Evolutionary conservation across 2,888 invertebrate genomes (phyloP), one percentile per base, ranked within the genome.

Genomic region (Drosophila quinaria): DNA sequence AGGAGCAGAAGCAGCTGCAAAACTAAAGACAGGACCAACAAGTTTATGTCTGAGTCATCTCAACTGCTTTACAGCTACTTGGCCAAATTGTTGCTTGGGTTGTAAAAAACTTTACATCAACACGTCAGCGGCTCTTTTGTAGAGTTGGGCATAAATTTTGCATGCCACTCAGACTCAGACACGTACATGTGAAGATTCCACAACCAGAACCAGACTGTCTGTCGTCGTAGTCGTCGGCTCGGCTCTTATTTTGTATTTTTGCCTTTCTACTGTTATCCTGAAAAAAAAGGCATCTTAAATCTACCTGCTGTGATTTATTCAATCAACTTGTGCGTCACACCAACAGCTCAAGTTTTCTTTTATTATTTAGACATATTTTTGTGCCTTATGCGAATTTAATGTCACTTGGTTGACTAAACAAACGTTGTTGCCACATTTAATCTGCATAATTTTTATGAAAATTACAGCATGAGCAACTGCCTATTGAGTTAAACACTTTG

Each of bases 391-490:
- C 62, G 85, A 89, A 74, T 87, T 85, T 89, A 87, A 85, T 85
- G 89, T 80, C 85, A 67, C 72, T 84, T 74, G 67, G 56, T 69
- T 67, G 77, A 60, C 73, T 81, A 66, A 80, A 49, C 65, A 70
- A 81, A 76, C 63, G 60, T 67, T 69, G 62, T 70, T 83, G 87
- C 84, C 84, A 81, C 89, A 89, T 87, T 87, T 84, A 89, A 84
- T 84, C 84, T 84, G 87, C 84, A 84, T 89, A 84, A 89, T 87
- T 80, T 88, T 83, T 80, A 78, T 83, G 78, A 75, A 74, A 81
- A 74, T 78, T 52, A 51, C 79, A 59, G 55, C 47, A 64, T 39
- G 44, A 70, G 51, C 31, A 19, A 42, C 41, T 22, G 51, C 49
- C 55, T 60, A 67, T 63, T 69, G 50, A 33, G 55, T 39, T 42